Conservation (phyloP, 2,113 vertebrate genomes). For the Scytalopus superciliaris region DNA sequence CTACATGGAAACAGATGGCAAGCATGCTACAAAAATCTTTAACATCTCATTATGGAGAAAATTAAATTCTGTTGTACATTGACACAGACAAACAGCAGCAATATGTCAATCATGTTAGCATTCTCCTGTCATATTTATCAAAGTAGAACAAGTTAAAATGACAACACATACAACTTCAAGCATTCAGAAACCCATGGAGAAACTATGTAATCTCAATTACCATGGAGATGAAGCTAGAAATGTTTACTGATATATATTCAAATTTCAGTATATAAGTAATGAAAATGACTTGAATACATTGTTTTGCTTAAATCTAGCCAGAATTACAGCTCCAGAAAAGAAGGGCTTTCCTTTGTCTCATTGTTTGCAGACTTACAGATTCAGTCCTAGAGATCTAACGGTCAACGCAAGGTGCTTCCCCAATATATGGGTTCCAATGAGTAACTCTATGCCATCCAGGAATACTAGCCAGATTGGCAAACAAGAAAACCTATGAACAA, state of each 20-base stretch:
- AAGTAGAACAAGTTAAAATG: constrained; percentile 31
- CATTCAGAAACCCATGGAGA: background rate
- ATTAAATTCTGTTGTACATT: background rate
- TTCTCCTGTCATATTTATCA: background rate
- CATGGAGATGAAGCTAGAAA: background rate
- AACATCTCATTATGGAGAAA: constrained; percentile 12
- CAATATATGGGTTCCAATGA: background rate
- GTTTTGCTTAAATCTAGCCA: background rate
- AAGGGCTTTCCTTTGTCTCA: background rate
- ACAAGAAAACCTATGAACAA: background rate
- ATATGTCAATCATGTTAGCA: constrained; percentile 22
- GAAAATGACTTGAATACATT: background rate
- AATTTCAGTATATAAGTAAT: background rate
- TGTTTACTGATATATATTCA: background rate
- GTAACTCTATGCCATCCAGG: background rate
- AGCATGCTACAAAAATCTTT: background rate
- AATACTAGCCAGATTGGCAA: background rate
- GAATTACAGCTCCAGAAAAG: background rate
- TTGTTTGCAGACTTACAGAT: background rate
- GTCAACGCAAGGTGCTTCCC: background rate
- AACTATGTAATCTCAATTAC: background rate
- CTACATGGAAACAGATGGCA: constrained; percentile 23
- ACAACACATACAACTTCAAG: background rate
- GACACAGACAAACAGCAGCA: constrained; percentile 3
- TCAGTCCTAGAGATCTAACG: background rate